These are phyloP conservation scores for Benitochromis conjunctus DNA, from an alignment of 2,113 vertebrate species.

Conservation along the genomic window DNA sequence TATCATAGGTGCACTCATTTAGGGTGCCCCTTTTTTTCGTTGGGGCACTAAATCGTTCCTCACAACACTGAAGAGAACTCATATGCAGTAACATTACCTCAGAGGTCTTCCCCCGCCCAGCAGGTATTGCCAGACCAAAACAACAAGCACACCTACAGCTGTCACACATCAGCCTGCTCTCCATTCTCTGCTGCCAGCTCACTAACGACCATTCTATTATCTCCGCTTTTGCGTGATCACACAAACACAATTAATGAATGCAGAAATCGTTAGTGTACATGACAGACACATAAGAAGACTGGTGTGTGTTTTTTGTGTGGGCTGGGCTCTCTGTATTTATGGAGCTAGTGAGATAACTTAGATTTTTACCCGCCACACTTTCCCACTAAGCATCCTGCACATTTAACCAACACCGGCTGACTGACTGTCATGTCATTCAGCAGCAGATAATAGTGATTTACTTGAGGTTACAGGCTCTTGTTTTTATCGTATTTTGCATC, in stretches of 20 bases:
- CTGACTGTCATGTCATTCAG: rapidly evolving
- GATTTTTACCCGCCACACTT: not conserved
- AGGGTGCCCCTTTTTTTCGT: not conserved
- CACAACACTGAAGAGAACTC: not conserved
- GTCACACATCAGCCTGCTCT: not conserved
- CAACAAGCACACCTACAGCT: slow-evolving; percentile 37
- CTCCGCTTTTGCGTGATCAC: not conserved
- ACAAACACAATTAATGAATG: not conserved
- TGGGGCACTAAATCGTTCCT: not conserved
- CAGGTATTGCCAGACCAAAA: slow-evolving; percentile 12
- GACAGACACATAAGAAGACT: not conserved
- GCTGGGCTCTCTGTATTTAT: not conserved
- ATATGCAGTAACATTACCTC: not conserved
- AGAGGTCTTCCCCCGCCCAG: not conserved
- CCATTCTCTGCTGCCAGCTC: not conserved
- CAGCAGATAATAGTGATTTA: not conserved
- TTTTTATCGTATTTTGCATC: not conserved
- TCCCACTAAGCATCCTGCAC: not conserved
- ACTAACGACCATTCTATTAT: not conserved
- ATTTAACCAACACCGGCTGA: not conserved
- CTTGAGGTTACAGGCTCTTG: not conserved
- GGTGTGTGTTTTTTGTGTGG: not conserved
- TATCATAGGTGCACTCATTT: not conserved
- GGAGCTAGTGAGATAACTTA: not conserved
- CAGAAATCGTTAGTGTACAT: not conserved